Evolutionary conservation across 2,888 invertebrate genomes (phyloP).

Genomic region (Phengaris arion): DNA sequence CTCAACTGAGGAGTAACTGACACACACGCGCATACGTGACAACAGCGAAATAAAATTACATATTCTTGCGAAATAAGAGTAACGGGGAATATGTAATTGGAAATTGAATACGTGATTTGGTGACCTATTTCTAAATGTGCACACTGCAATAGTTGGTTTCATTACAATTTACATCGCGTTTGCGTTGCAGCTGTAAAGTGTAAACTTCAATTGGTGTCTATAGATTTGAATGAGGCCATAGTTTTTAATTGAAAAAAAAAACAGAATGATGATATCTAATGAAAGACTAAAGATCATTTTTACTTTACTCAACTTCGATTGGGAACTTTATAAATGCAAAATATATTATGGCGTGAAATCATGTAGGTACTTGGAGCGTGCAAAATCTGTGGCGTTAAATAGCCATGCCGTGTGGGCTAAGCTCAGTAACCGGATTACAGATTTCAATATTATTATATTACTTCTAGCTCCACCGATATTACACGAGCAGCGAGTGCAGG

Average conservation of each 20-base stretch:
- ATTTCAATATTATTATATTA: conserved; percentile 28
- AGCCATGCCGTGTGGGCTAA: conserved; percentile 26
- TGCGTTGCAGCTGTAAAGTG: not conserved
- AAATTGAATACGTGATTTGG: conserved; percentile 22
- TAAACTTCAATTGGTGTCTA: not conserved
- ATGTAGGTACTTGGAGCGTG: not conserved
- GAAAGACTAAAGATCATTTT: no score
- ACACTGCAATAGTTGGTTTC: not conserved
- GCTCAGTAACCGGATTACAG: conserved; percentile 24
- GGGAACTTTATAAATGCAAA: not conserved
- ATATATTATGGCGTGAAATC: not conserved
- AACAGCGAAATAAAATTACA: not conserved
- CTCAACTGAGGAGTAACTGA: conserved; percentile 1
- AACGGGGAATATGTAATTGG: conserved; percentile 20
- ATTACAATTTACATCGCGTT: not conserved
- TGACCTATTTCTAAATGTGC: conserved; percentile 14
- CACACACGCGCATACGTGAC: not conserved
- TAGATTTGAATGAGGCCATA: no score
- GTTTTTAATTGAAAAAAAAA: no score
- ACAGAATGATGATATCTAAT: no score
- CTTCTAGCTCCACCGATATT: conserved; percentile 14
- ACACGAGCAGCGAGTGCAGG: not conserved
- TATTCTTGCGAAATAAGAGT: conserved; percentile 1
- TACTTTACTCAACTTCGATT: no score
- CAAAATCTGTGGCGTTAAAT: conserved; percentile 26